A percentile compares a stretch with the other conserved stretches of the same genome.
Evolutionary conservation across 2,888 invertebrate genomes (phyloP).

Genomic region (Sturmia bella): DNA sequence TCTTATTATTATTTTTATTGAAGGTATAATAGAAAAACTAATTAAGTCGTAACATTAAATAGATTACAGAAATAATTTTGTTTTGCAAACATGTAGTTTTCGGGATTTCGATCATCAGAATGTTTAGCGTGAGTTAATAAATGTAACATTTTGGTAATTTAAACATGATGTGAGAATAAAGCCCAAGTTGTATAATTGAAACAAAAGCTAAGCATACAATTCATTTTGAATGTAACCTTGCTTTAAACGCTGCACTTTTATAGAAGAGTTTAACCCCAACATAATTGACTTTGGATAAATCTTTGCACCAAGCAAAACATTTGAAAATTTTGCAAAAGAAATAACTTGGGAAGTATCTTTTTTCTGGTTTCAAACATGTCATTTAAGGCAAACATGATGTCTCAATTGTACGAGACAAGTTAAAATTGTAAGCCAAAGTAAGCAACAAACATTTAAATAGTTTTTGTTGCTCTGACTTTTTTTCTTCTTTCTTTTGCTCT

Average conservation of each 20-base stretch:
- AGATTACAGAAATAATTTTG: constrained; percentile 56
- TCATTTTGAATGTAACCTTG: too few relatives aligned
- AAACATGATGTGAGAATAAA: background rate
- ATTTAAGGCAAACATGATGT: constrained; percentile 40
- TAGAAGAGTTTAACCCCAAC: background rate
- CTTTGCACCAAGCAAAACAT: constrained; percentile 22
- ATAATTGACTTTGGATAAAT: constrained; percentile 4
- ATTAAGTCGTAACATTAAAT: constrained; percentile 62
- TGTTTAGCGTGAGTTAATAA: background rate
- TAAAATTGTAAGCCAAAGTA: constrained; percentile 27
- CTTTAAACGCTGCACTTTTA: too few relatives aligned
- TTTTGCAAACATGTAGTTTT: constrained; percentile 14
- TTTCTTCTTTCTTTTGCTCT: constrained; percentile 15
- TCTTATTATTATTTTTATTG: constrained; percentile 25
- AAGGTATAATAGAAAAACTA: constrained; percentile 57
- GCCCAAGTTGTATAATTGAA: too few relatives aligned
- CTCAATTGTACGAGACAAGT: constrained; percentile 51
- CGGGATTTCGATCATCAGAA: background rate
- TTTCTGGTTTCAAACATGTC: constrained; percentile 30
- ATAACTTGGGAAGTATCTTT: constrained; percentile 8
- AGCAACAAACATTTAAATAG: constrained; percentile 22
- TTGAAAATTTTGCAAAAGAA: background rate
- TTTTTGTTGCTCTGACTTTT: constrained; percentile 1
- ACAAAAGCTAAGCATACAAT: too few relatives aligned
- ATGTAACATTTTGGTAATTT: background rate